These are phyloP conservation scores for Myxocyprinus asiaticus DNA, from an alignment of 2,113 vertebrate species.

Conservation along the genomic window DNA sequence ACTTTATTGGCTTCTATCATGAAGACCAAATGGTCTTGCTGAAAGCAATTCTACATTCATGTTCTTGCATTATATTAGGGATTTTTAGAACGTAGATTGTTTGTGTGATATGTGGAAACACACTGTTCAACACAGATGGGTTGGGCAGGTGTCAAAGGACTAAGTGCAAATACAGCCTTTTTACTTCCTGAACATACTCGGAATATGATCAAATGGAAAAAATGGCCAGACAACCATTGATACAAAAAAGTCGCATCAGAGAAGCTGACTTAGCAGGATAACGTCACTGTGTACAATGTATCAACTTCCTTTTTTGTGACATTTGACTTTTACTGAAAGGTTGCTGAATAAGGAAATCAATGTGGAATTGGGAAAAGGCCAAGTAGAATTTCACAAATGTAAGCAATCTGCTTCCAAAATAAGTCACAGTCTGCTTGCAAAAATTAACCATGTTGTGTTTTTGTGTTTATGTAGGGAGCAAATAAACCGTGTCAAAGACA, in stretches of 20 bases:
- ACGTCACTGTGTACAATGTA: not conserved
- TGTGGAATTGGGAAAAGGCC: not conserved
- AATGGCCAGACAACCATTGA: not conserved
- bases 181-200: not conserved
- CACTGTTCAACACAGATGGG: no score
- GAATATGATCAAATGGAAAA: slow-evolving; percentile 5
- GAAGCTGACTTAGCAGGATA: not conserved
- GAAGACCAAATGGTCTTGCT: no score
- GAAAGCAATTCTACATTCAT: not conserved
- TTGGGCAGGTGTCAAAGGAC: not conserved
- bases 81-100: not conserved
- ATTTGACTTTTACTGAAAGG: not conserved
- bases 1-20: not conserved
- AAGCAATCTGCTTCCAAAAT: not conserved
- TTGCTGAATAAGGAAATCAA: not conserved
- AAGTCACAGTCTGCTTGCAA: not conserved
- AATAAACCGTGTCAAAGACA: slow-evolving; percentile 87
- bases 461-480: slow-evolving; percentile 73
- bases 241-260: not conserved
- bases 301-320: slow-evolving; percentile 8
- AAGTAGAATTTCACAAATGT: not conserved
- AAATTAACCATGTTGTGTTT: not conserved
- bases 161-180: not conserved
- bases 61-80: not conserved
- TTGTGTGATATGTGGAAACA: not conserved